Conservation (phyloP, 1,140 invertebrate genomes). For the Heliothis subflexa region DNA sequence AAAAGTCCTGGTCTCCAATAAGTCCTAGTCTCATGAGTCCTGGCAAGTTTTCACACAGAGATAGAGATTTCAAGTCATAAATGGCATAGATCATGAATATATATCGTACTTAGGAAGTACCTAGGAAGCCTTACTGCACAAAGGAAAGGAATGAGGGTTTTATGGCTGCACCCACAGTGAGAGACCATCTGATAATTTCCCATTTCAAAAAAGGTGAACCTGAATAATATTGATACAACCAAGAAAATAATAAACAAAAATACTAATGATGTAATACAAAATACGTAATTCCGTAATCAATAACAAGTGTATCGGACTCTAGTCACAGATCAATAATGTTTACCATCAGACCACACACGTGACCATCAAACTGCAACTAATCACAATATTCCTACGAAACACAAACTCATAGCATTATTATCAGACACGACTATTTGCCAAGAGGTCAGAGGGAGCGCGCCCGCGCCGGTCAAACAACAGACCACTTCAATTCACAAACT, state of each 20-base stretch:
- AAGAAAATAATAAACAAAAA: background rate
- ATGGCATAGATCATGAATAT: too few relatives aligned
- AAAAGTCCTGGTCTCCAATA: too few relatives aligned
- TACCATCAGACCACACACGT: background rate
- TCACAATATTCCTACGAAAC: slow-evolving; percentile 24
- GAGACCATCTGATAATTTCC: too few relatives aligned
- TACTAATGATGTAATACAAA: slow-evolving; percentile 20
- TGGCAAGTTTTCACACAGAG: too few relatives aligned
- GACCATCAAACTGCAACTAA: slow-evolving; percentile 28
- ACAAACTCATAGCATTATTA: slow-evolving; percentile 26
- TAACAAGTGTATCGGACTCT: background rate
- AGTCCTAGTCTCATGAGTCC: too few relatives aligned
- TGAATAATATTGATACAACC: background rate
- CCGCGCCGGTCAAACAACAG: slow-evolving; percentile 31
- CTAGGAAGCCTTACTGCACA: too few relatives aligned
- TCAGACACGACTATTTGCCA: slow-evolving; percentile 30
- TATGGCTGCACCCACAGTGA: too few relatives aligned
- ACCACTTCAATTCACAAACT: slow-evolving; percentile 45
- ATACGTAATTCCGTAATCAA: slow-evolving; percentile 19
- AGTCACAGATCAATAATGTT: slow-evolving; percentile 17
- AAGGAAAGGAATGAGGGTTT: too few relatives aligned
- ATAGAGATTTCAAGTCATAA: too few relatives aligned
- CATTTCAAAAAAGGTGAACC: background rate
- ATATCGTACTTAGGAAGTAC: too few relatives aligned
- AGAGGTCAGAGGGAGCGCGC: slow-evolving; percentile 30